phyloP scores from a whole-genome alignment of 2,888 invertebrate species.

The Hemicrepidius hirtus region DNA sequence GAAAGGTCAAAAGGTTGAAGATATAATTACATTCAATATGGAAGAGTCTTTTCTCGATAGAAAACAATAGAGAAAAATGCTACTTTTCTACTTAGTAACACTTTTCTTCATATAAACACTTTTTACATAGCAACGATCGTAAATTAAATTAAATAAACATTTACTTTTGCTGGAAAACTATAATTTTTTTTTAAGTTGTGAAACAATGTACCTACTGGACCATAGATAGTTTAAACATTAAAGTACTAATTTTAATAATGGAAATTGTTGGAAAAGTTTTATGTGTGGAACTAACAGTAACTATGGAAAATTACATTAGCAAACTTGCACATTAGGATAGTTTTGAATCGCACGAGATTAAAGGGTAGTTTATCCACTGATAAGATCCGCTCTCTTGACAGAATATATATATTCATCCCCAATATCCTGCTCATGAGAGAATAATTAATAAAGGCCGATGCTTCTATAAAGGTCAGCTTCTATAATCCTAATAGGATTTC shows the following conservation, averaged over 20 bases:
- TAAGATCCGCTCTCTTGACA: not conserved
- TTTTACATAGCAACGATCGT: too few relatives aligned
- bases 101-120: too few relatives aligned
- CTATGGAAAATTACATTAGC: not conserved
- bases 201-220: too few relatives aligned
- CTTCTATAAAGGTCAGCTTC: slow-evolving; percentile 26
- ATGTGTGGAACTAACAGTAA: not conserved
- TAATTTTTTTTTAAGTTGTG: too few relatives aligned
- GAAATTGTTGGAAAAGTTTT: slow-evolving; percentile 4
- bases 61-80: too few relatives aligned
- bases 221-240: too few relatives aligned
- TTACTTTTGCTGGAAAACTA: too few relatives aligned
- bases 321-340: slow-evolving; percentile 27
- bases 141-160: too few relatives aligned
- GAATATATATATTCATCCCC: slow-evolving; percentile 23
- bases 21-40: too few relatives aligned
- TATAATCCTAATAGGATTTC: slow-evolving; percentile 29
- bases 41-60: too few relatives aligned
- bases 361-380: slow-evolving; percentile 1
- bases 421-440: slow-evolving; percentile 31
- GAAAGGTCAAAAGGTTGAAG: too few relatives aligned
- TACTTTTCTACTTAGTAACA: too few relatives aligned
- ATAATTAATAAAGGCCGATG: slow-evolving; percentile 37
- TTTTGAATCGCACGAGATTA: slow-evolving; percentile 13
- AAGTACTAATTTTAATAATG: not conserved